A percentile compares a stretch with the other conserved stretches of the same genome.
phyloP scores from a whole-genome alignment of 2,888 invertebrate species.

The Saturnia japonica region DNA sequence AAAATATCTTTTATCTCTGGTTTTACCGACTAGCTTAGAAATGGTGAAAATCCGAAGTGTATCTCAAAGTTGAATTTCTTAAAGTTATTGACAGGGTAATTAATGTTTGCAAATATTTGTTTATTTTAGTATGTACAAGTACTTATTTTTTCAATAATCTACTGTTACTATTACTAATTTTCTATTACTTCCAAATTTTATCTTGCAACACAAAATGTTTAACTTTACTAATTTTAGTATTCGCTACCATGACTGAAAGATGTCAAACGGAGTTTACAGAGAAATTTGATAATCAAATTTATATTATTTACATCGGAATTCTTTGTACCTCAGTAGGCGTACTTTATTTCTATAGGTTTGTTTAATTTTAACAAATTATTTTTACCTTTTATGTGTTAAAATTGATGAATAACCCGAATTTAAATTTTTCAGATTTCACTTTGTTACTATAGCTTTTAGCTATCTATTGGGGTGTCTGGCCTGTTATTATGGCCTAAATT shows the following conservation, averaged over 20 bases:
- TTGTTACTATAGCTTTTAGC: slow-evolving; percentile 66
- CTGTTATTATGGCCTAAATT: slow-evolving; percentile 72
- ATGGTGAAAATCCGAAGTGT: no score
- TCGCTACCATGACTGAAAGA: slow-evolving; percentile 79
- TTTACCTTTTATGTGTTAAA: slow-evolving; percentile 27
- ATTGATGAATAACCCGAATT: slow-evolving; percentile 42
- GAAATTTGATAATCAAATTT: slow-evolving; percentile 75
- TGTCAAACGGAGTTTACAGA: slow-evolving; percentile 75
- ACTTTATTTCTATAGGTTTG: slow-evolving; percentile 72
- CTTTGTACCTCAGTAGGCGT: slow-evolving; percentile 62
- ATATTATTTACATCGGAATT: slow-evolving; percentile 71
- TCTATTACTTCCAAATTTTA: no score
- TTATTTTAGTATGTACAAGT: no score
- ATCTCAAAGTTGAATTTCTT: no score
- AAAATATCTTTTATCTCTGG: no score
- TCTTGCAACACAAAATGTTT: slow-evolving; percentile 17
- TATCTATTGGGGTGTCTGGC: slow-evolving; percentile 79
- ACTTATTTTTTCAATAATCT: no score
- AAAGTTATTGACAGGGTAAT: no score
- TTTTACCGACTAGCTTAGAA: no score
- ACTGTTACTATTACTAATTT: no score
- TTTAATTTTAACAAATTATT: slow-evolving; percentile 24
- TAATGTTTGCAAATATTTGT: no score
- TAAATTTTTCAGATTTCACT: slow-evolving; percentile 71
- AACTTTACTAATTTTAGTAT: slow-evolving; percentile 65